These are phyloP conservation scores for Daphoenositta chrysoptera DNA, from an alignment of 2,113 vertebrate genomes.

Conservation along the genomic window DNA sequence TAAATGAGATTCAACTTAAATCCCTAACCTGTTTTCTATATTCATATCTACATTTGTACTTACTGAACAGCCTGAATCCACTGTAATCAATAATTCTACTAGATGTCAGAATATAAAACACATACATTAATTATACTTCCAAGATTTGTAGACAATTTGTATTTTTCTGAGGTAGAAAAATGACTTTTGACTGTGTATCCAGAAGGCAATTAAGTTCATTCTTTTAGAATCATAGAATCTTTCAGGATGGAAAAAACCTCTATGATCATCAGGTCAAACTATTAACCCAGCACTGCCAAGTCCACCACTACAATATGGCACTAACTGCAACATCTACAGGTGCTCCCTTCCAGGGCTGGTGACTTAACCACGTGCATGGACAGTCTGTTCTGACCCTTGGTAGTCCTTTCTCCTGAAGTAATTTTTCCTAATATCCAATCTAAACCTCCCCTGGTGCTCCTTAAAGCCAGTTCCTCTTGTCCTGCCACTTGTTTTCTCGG, in stretches of 20 bases:
- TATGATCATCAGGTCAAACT: rapidly evolving
- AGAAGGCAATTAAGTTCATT: neutral
- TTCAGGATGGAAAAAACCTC: neutral
- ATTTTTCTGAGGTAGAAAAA: neutral
- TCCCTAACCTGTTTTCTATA: neutral
- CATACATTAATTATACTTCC: neutral
- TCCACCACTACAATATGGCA: neutral
- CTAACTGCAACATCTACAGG: neutral
- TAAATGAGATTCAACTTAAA: neutral
- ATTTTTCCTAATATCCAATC: neutral
- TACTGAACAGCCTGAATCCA: neutral
- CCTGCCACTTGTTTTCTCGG: neutral
- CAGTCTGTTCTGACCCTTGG: neutral
- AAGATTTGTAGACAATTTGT: neutral
- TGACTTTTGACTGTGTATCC: neutral
- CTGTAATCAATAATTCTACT: neutral
- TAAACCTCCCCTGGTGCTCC: neutral
- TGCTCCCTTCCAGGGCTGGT: neutral
- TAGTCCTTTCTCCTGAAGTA: neutral
- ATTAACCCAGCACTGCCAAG: neutral
- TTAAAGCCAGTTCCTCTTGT: neutral
- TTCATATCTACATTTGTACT: neutral
- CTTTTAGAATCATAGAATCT: neutral
- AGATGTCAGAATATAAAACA: neutral
- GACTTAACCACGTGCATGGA: neutral